These are phyloP conservation scores for Chironomus tentans DNA, from an alignment of 2,888 invertebrate species.

Conservation along the genomic window DNA sequence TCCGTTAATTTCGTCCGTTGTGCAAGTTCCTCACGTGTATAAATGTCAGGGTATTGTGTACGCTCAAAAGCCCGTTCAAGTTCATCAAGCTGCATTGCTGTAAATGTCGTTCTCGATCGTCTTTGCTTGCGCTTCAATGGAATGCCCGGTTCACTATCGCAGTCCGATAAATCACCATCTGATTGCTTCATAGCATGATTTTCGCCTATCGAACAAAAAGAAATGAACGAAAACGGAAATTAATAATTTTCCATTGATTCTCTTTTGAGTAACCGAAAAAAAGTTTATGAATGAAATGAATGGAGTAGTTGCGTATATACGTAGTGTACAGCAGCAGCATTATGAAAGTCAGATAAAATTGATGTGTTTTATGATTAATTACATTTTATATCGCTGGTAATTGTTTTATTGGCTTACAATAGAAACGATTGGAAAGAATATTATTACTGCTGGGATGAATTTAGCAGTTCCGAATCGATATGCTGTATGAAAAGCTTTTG, in stretches of 20 bases:
- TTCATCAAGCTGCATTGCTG: slow-evolving; percentile 72
- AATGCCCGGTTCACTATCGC: slow-evolving; percentile 75
- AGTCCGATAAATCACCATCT: slow-evolving; percentile 48
- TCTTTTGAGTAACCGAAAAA: neutral
- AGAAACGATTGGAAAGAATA: neutral
- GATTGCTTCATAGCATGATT: slow-evolving; percentile 35
- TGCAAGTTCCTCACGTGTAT: slow-evolving; percentile 75
- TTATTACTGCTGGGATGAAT: too few species aligned
- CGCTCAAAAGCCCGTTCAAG: slow-evolving; percentile 74
- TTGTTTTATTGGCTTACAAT: slow-evolving; percentile 6
- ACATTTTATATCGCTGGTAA: slow-evolving; percentile 1
- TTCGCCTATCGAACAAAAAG: slow-evolving; percentile 3
- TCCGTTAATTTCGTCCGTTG: slow-evolving; percentile 77
- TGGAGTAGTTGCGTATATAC: neutral
- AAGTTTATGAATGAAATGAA: neutral
- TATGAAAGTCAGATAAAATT: neutral
- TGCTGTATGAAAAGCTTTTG: neutral
- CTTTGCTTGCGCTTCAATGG: slow-evolving; percentile 73
- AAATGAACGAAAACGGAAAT: slow-evolving; percentile 19
- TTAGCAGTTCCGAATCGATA: too few species aligned
- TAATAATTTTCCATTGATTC: slow-evolving; percentile 17
- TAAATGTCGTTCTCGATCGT: slow-evolving; percentile 77
- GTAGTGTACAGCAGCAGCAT: neutral
- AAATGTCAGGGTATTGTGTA: slow-evolving; percentile 85
- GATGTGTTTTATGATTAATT: slow-evolving; percentile 17